phyloP scores from a whole-genome alignment of 2,113 vertebrate genomes.

The Paradoxurus hermaphroditus region DNA sequence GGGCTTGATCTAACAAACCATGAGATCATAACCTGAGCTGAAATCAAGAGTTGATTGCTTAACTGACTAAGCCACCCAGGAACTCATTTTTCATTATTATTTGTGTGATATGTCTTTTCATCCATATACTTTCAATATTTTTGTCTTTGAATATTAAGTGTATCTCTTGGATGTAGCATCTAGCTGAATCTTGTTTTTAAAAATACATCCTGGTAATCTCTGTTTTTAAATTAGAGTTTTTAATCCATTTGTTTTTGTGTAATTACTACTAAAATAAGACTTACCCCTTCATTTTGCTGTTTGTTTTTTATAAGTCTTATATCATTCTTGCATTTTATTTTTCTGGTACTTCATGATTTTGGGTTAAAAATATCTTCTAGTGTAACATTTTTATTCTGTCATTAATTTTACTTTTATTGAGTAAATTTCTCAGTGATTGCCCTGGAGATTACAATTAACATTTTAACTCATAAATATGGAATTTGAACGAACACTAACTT shows the following conservation, averaged over 20 bases:
- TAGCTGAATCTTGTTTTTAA: background rate
- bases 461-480: background rate
- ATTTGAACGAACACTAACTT: background rate
- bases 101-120: background rate
- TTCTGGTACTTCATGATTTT: background rate
- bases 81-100: background rate
- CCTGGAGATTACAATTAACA: background rate
- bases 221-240: background rate
- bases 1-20: too few relatives aligned
- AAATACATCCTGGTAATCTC: background rate
- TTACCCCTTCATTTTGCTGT: background rate
- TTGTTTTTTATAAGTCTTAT: background rate
- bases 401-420: background rate
- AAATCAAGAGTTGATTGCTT: too few relatives aligned
- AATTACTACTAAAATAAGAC: background rate
- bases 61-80: too few relatives aligned
- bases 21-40: too few relatives aligned
- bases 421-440: background rate
- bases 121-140: background rate
- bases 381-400: background rate
- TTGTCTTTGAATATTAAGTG: background rate
- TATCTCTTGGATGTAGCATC: background rate
- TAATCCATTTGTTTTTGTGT: background rate
- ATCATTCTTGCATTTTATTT: background rate
- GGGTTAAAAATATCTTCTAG: background rate